These are phyloP conservation scores for Alethe castanea DNA, from an alignment of 2,113 vertebrate species.

Conservation along the genomic window DNA sequence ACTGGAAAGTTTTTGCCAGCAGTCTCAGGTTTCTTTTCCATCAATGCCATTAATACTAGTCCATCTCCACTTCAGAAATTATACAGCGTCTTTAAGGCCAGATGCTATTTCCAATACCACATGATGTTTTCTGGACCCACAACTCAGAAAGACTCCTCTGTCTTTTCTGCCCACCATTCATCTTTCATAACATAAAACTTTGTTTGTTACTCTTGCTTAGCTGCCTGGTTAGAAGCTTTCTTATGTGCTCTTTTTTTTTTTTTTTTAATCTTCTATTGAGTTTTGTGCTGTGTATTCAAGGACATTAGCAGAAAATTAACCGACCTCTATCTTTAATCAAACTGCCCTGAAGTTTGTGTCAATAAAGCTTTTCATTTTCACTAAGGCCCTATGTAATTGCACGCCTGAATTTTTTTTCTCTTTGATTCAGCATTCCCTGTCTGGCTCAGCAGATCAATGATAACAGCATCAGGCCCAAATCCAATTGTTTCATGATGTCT, in stretches of 20 bases:
- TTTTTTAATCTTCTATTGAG: not conserved
- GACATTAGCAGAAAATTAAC: constrained; percentile 7
- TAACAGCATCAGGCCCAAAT: not conserved
- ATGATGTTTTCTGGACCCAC: not conserved
- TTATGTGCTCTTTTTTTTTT: not conserved
- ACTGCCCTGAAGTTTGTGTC: not conserved
- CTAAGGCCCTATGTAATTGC: not conserved
- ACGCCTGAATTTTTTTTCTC: not conserved
- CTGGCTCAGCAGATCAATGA: not conserved
- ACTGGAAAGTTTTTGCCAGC: not conserved
- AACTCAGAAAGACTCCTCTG: not conserved
- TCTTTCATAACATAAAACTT: not conserved
- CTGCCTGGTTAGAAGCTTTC: not conserved
- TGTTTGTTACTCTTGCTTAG: not conserved
- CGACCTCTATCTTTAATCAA: not conserved
- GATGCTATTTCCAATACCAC: not conserved
- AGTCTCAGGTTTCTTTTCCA: not conserved
- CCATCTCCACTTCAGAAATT: not conserved
- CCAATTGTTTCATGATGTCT: not conserved
- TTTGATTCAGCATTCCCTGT: not conserved
- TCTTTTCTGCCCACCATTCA: not conserved
- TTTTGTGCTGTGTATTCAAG: not conserved
- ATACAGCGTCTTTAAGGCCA: not conserved
- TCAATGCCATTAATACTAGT: not conserved
- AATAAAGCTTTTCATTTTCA: not conserved